These are phyloP conservation scores for Meloidogyne floridensis DNA, from an alignment of 1,140 invertebrate species.

Conservation along the genomic window DNA sequence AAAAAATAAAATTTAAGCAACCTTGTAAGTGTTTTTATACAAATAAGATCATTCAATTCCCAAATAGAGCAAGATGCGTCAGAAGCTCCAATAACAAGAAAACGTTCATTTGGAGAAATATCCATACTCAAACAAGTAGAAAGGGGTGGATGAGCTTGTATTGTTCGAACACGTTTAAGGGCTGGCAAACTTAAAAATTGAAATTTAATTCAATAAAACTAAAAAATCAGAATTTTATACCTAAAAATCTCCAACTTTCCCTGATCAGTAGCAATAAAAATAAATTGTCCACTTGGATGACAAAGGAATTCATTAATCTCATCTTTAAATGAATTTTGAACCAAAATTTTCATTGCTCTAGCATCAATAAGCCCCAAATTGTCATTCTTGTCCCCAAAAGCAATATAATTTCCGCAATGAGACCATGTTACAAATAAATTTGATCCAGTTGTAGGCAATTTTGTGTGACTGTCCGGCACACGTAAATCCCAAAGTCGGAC, in stretches of 20 bases:
- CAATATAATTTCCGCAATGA: conserved; percentile 35
- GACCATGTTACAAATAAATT: conserved; percentile 43
- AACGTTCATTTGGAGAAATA: conserved; percentile 43
- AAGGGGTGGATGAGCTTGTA: conserved; percentile 52
- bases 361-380: conserved; percentile 36
- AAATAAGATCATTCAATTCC: conserved; percentile 50
- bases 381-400: conserved; percentile 37
- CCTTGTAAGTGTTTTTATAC: conserved; percentile 43
- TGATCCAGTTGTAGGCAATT: conserved; percentile 28
- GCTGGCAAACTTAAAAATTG: conserved; percentile 38
- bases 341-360: conserved; percentile 21
- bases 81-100: conserved; percentile 42
- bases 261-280: conserved; percentile 47
- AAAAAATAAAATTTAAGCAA: neutral
- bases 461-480: conserved; percentile 33
- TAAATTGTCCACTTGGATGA: conserved; percentile 45
- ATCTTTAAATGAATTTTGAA: conserved; percentile 30
- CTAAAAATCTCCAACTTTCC: conserved; percentile 47
- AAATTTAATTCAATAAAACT: neutral
- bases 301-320: conserved; percentile 51
- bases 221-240: conserved; percentile 18
- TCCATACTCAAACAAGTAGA: conserved; percentile 47
- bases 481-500: conserved; percentile 50
- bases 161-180: conserved; percentile 43
- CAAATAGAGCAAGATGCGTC: conserved; percentile 49